Evolutionary conservation across 2,113 vertebrate species (phyloP).

Genomic region (Atrichornis clamosus): DNA sequence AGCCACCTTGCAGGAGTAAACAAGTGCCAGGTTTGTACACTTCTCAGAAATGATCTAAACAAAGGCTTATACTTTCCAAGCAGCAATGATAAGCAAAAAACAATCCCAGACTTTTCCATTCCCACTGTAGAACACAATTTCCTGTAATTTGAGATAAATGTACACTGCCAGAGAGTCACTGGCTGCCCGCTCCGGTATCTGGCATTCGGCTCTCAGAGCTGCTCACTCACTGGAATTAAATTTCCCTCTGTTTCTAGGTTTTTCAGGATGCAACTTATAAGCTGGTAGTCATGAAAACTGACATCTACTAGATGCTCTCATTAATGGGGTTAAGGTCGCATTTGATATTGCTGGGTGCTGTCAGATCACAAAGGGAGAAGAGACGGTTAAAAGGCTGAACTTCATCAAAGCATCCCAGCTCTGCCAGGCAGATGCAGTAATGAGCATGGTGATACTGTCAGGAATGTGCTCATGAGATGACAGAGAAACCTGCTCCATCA

Average conservation of each 20-base stretch:
- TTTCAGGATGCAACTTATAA: not conserved
- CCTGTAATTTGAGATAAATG: conserved; percentile 1
- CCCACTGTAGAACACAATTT: not conserved
- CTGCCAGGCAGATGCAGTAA: not conserved
- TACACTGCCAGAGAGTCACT: not conserved
- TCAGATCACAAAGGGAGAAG: conserved; percentile 8
- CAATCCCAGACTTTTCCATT: not conserved
- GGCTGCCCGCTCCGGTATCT: not conserved
- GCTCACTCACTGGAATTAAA: not conserved
- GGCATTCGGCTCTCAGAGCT: not conserved
- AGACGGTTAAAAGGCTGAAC: conserved; percentile 21
- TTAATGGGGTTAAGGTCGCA: not conserved
- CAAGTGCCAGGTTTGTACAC: fast-evolving
- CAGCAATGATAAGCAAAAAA: not conserved
- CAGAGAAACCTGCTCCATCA: not conserved
- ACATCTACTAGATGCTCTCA: not conserved
- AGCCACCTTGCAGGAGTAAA: fast-evolving
- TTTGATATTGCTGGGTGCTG: not conserved
- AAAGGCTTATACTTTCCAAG: not conserved
- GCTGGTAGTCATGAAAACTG: not conserved
- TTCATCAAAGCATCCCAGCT: not conserved
- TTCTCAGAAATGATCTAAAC: not conserved
- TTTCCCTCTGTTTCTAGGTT: not conserved
- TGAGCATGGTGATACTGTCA: conserved; percentile 5
- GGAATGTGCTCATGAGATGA: not conserved